Evolutionary conservation across 2,888 invertebrate genomes (phyloP).

Genomic region (Ischnus inquisitorius): DNA sequence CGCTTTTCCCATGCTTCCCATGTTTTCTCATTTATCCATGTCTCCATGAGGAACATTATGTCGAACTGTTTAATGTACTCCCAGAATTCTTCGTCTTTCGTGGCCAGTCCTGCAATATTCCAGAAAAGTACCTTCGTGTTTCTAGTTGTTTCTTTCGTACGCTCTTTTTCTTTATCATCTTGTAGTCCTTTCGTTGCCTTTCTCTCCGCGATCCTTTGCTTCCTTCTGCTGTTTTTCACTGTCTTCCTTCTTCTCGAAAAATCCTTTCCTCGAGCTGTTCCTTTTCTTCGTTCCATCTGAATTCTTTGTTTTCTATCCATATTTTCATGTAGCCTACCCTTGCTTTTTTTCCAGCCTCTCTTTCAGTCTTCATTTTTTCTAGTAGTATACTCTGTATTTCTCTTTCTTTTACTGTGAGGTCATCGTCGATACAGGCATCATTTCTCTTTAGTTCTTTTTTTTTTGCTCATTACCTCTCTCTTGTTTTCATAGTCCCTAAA

Average conservation of each 20-base stretch:
- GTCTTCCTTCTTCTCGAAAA: neutral
- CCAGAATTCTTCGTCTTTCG: slow-evolving; percentile 33
- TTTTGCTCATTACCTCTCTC: slow-evolving; percentile 5
- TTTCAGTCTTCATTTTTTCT: neutral
- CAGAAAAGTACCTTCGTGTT: slow-evolving; percentile 23
- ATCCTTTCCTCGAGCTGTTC: neutral
- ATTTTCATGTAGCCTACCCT: slow-evolving; percentile 13
- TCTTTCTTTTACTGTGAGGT: slow-evolving; percentile 43
- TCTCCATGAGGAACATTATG: slow-evolving; percentile 31
- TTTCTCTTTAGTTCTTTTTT: slow-evolving; percentile 22
- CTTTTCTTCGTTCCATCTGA: slow-evolving; percentile 39
- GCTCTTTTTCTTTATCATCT: neutral
- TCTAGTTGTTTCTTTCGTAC: neutral
- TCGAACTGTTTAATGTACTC: slow-evolving; percentile 6
- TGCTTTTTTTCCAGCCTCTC: neutral
- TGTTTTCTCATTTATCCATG: slow-evolving; percentile 35
- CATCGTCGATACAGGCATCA: slow-evolving; percentile 16
- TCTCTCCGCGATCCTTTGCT: neutral
- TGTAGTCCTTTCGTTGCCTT: neutral
- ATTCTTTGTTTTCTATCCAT: neutral
- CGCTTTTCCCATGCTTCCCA: slow-evolving; percentile 10
- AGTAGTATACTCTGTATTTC: slow-evolving; percentile 26
- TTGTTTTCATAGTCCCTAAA: too few species aligned
- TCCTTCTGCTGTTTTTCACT: neutral
- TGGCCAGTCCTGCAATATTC: slow-evolving; percentile 33